Evolutionary conservation across 2,797 vertebrate species (phyloP), one percentile per base, ranked within the genome.

Genomic region (Leuciscus waleckii): DNA sequence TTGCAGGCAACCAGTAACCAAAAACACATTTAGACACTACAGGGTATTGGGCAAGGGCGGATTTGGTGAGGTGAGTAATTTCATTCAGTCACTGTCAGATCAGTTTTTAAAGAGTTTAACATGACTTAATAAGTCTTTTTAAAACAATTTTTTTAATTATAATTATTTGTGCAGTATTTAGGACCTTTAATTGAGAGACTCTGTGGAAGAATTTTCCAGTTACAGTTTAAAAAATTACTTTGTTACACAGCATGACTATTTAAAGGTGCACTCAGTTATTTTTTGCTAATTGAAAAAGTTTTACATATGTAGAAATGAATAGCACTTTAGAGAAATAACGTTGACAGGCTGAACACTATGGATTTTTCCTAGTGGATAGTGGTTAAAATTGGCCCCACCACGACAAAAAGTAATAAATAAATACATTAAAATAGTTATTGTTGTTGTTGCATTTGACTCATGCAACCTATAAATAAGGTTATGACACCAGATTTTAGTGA

Each of bases 41-140:
- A 96, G 97, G 96, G 97, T 98, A 90, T 95, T 98, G 81, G 97
- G 97, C 92, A 98, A 98, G 96, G 97, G 97, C 90, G 97, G 97
- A 93, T 98, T 98, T 96, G 97, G 97, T 90, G 97, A 97, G 97
- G 97, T 98, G 89, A 96, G 97, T 95, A 90, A 19, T 54, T 56
- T 84, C 11, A 41, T 6, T 43, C 16, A 17, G 63, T 65, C 61
- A 17, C 4, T 71, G 29, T 79, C 8, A 46, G 7, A 32, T 23
- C 26, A 46, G 26, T 37, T 37, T 76, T 83, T 77, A 17, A 49
- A 14, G n/a, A 19, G 11, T 51, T n/a, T 9, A 9, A 58, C 14
- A 10, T 77, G 49, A 14, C 17, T 35, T 39, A 11, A n/a, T n/a
- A 7, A 6, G 32, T 29, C 54, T n/a, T n/a, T n/a, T n/a, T n/a